Evolutionary conservation across 2,113 vertebrate species (phyloP), one percentile per base, ranked within the genome.

Genomic region (Elanus axillaris): DNA sequence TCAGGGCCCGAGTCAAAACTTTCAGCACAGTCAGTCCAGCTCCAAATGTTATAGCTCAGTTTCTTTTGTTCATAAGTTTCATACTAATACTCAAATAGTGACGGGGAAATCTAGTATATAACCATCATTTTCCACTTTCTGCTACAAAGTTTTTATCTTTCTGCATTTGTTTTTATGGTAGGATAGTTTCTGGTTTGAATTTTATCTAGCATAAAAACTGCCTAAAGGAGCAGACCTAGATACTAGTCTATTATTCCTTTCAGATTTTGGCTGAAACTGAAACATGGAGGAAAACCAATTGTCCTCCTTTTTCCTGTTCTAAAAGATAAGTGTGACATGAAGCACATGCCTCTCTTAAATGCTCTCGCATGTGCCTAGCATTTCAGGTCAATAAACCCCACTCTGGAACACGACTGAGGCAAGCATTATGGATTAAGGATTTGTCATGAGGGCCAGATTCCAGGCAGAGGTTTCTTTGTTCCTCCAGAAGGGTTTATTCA

Each of bases 251-350:
- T 94, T 95, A 95, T 95, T 90, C 81, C 77, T 95, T 82, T 95
- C 89, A 94, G 93, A 67, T 89, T 92, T 97, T 95, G 94, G 91
- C 93, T 87, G 86, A 58, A 91, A 59, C 77, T 21, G 81, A 75
- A 97, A 48, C 55, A 73, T 95, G 95, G 94, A 95, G 93, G 67
- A 76, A 96, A 97, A 78, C 52, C 94, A 95, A 91, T 95, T 95
- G 96, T 96, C 93, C 90, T 96, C 90, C 93, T 96, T 94, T 80
- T 95, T 95, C 95, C 84, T 96, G 87, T 58, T 93, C 84, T 96
- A 55, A 95, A 90, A 96, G 94, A 96, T 96, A 97, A 96, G 84
- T 96, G 90, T 96, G 95, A 96, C 93, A 95, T 71, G 91, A 97
- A 96, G 93, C 94, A 97, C 93, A 97, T 97, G 97, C 91, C 93